Evolutionary conservation across 2,797 vertebrate species (phyloP).

Genomic region (Trematomus bernacchii): DNA sequence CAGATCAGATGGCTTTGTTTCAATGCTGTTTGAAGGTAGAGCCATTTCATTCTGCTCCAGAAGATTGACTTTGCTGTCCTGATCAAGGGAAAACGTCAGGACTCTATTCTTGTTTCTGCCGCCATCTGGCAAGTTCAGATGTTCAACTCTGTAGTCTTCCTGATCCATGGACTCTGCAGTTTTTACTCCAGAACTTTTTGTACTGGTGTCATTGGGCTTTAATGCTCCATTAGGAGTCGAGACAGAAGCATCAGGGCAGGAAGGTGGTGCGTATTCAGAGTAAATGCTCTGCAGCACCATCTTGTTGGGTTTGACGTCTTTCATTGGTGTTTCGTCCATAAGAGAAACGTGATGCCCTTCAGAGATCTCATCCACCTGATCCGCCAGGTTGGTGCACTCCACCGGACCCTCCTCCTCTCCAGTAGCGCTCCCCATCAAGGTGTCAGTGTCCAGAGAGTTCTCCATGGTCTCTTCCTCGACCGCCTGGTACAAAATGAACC

Average conservation of each 20-base stretch:
- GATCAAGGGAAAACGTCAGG: slow-evolving; percentile 34
- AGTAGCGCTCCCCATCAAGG: slow-evolving; percentile 34
- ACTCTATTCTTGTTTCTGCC: slow-evolving; percentile 23
- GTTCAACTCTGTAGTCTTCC: slow-evolving; percentile 28
- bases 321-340: slow-evolving; percentile 30
- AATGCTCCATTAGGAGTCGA: slow-evolving; percentile 15
- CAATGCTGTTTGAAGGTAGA: slow-evolving; percentile 14
- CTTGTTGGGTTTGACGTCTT: slow-evolving; percentile 19
- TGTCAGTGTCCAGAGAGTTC: slow-evolving; percentile 53
- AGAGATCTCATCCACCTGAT: slow-evolving; percentile 59
- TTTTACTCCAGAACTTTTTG: slow-evolving; percentile 42
- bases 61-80: slow-evolving; percentile 45
- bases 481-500: slow-evolving; percentile 70
- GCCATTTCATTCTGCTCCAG: slow-evolving; percentile 20
- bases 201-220: slow-evolving; percentile 20
- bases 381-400: slow-evolving; percentile 42
- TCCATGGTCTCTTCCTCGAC: slow-evolving; percentile 54
- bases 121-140: slow-evolving; percentile 12
- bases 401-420: slow-evolving; percentile 42
- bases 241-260: slow-evolving; percentile 36
- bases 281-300: slow-evolving; percentile 54
- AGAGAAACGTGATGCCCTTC: slow-evolving; percentile 57
- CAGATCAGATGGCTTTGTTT: slow-evolving; percentile 34
- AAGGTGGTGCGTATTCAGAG: slow-evolving; percentile 27
- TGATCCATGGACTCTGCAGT: slow-evolving; percentile 55